phyloP scores from a whole-genome alignment of 2,113 vertebrate genomes.

The Thryonomys swinderianus region DNA sequence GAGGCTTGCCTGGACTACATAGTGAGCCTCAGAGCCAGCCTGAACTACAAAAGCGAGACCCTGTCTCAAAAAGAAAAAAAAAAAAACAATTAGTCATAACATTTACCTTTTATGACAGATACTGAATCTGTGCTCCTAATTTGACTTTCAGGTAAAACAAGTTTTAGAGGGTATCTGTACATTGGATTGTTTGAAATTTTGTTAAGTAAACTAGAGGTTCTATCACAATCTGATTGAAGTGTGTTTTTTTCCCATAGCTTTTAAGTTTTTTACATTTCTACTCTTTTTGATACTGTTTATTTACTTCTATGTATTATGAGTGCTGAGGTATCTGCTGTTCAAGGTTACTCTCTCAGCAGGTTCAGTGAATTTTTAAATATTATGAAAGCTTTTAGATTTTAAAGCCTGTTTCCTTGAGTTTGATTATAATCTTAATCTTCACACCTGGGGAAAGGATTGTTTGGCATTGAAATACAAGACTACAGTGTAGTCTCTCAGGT shows the following conservation, averaged over 20 bases:
- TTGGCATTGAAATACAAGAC: slow-evolving; percentile 55
- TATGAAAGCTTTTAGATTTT: slow-evolving; percentile 51
- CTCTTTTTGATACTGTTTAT: background rate
- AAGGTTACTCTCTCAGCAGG: slow-evolving; percentile 56
- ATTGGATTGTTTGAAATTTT: slow-evolving; percentile 22
- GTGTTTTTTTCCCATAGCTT: background rate
- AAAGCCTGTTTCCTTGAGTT: slow-evolving; percentile 45
- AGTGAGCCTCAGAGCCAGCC: too few relatives aligned
- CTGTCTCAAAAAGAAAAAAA: too few relatives aligned
- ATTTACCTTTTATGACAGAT: background rate
- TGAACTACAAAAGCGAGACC: too few relatives aligned
- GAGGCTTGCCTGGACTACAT: too few relatives aligned
- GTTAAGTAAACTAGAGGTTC: slow-evolving; percentile 19
- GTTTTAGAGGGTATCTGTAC: slow-evolving; percentile 15
- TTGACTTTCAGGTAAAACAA: slow-evolving; percentile 36
- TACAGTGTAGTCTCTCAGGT: background rate
- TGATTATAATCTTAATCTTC: slow-evolving; percentile 4
- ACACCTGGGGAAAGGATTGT: slow-evolving; percentile 54
- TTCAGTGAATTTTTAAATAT: slow-evolving; percentile 61
- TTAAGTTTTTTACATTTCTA: background rate
- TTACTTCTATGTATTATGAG: background rate
- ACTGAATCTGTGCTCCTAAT: slow-evolving; percentile 9
- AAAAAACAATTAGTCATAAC: slow-evolving; percentile 38
- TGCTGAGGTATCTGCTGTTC: slow-evolving; percentile 6
- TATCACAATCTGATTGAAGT: slow-evolving; percentile 15